Evolutionary conservation across 1,140 invertebrate species (phyloP).

Genomic region (Lasioglossum albipes): DNA sequence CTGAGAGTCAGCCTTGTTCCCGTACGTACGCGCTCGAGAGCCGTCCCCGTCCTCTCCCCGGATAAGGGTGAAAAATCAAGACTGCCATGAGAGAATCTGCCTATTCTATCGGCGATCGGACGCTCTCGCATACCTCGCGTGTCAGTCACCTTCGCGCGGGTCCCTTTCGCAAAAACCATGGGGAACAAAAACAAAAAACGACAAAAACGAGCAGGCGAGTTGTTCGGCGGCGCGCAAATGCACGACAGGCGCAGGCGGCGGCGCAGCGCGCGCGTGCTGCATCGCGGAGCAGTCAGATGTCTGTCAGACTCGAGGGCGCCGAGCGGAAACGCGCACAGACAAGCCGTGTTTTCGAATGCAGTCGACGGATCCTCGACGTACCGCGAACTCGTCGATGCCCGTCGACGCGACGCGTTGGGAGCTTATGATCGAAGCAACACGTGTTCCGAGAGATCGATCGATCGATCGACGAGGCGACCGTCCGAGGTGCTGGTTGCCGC

Average conservation of each 20-base stretch:
- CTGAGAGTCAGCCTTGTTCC: neutral
- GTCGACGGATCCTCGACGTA: neutral
- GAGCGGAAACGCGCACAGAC: conserved; percentile 25
- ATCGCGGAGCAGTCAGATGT: conserved; percentile 19
- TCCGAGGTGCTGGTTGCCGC: no score
- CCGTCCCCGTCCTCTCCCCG: no score
- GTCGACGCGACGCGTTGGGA: neutral
- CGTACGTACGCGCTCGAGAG: neutral
- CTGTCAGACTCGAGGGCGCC: neutral
- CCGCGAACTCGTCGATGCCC: neutral
- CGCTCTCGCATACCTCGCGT: neutral
- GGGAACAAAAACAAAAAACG: no score
- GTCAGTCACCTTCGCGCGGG: conserved; percentile 14
- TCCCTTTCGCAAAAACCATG: no score
- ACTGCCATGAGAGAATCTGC: neutral
- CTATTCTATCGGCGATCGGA: neutral
- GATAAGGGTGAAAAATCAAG: neutral
- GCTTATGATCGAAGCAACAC: conserved; percentile 24
- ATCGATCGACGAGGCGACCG: neutral
- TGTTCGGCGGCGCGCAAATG: conserved; percentile 17
- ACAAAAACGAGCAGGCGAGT: neutral
- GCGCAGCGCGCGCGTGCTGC: conserved; percentile 36
- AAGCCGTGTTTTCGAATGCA: neutral
- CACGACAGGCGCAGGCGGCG: conserved; percentile 25
- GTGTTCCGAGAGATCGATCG: neutral